These are phyloP conservation scores for Caenorhabditis plicata DNA, from an alignment of 2,888 invertebrate genomes.

Conservation along the genomic window DNA sequence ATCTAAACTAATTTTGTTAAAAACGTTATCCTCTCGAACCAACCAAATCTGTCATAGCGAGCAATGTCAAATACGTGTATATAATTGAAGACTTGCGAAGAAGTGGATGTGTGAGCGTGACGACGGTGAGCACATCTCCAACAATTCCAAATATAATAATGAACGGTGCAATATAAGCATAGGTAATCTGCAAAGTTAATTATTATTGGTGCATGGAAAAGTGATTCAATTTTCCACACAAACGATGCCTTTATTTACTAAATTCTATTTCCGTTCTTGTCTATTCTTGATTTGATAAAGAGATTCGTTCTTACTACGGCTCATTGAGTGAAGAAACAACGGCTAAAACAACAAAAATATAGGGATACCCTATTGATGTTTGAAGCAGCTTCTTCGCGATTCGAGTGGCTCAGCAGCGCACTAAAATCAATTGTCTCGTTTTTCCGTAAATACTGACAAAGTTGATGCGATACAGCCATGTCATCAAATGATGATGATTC, in stretches of 20 bases:
- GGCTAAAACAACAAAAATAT: too few relatives aligned
- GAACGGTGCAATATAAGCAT: constrained; percentile 67
- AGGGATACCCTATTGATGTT: constrained; percentile 36
- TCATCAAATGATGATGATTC: too few relatives aligned
- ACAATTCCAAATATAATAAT: constrained; percentile 69
- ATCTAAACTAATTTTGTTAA: constrained; percentile 50
- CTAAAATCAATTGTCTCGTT: constrained; percentile 25
- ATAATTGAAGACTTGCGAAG: constrained; percentile 67
- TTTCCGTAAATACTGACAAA: constrained; percentile 25
- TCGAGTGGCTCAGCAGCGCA: constrained; percentile 14
- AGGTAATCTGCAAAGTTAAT: constrained; percentile 60
- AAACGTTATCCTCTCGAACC: constrained; percentile 1
- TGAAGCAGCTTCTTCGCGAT: constrained; percentile 26
- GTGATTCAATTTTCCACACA: too few relatives aligned
- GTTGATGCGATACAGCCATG: constrained; percentile 29
- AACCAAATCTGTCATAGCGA: constrained; percentile 53
- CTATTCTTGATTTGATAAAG: too few relatives aligned
- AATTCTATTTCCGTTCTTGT: too few relatives aligned
- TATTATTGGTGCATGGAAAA: too few relatives aligned
- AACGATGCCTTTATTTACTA: too few relatives aligned
- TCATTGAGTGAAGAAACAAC: too few relatives aligned
- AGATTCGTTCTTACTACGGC: too few relatives aligned
- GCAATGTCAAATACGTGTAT: constrained; percentile 65
- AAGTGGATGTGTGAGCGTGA: constrained; percentile 68
- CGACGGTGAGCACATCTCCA: constrained; percentile 69